Evolutionary conservation across 2,888 invertebrate species (phyloP).

Genomic region (Papilio gigon): DNA sequence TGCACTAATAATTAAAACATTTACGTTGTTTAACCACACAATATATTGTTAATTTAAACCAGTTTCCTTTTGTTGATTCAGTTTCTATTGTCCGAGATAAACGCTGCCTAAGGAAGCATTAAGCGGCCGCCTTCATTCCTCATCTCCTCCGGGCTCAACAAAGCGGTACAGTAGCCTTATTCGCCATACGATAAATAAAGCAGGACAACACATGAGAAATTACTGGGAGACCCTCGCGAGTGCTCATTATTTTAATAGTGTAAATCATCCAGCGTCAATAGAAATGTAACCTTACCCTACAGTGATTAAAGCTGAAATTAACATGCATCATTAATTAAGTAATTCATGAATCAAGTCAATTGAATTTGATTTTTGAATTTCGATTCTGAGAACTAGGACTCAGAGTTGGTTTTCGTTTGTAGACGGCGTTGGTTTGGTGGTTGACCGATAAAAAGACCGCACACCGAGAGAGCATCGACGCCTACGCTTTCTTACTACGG

Average conservation of each 20-base stretch:
- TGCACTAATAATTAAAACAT: too few species aligned
- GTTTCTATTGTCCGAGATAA: slow-evolving; percentile 29
- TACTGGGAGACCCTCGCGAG: slow-evolving; percentile 74
- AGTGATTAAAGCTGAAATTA: slow-evolving; percentile 51
- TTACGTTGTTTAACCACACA: not conserved
- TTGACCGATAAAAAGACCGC: slow-evolving; percentile 69
- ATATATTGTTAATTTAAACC: slow-evolving; percentile 18
- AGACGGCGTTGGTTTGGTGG: slow-evolving; percentile 49
- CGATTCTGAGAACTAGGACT: slow-evolving; percentile 42
- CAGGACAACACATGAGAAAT: slow-evolving; percentile 76
- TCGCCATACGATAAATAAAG: slow-evolving; percentile 75
- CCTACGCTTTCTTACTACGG: slow-evolving; percentile 68
- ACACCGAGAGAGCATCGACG: slow-evolving; percentile 66
- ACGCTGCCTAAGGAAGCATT: slow-evolving; percentile 14
- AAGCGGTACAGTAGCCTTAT: slow-evolving; percentile 72
- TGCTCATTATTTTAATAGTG: slow-evolving; percentile 78
- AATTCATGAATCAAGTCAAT: slow-evolving; percentile 53
- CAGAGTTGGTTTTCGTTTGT: slow-evolving; percentile 51
- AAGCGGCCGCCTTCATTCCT: slow-evolving; percentile 45
- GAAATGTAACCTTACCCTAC: slow-evolving; percentile 50
- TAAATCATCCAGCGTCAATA: slow-evolving; percentile 52
- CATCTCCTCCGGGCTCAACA: slow-evolving; percentile 50
- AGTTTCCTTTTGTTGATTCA: slow-evolving; percentile 28
- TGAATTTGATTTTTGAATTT: slow-evolving; percentile 44
- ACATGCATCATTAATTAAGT: slow-evolving; percentile 42